Evolutionary conservation across 1,140 invertebrate genomes (phyloP), one percentile per base, ranked within the genome.

Genomic region (Vollenhovia emeryi): DNA sequence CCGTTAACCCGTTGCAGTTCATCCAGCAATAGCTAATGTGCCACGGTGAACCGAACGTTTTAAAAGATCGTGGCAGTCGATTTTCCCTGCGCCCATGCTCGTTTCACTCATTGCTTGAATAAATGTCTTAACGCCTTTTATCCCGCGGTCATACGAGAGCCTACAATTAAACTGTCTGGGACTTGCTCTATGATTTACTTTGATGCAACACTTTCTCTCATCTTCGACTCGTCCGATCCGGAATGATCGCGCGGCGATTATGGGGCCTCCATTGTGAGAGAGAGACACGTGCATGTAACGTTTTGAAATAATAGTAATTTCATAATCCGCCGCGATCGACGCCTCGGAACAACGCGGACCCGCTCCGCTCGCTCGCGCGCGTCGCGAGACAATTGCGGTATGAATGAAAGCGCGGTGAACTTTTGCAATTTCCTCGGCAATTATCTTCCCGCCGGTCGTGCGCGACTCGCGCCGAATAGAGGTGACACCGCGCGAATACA

Each of bases 381-480:
- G 48, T 45, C 55, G 15, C 74, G 33, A 74, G 24, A 76, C 40
- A 66, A 88, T n/a, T 50, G 48, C 40, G 40, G 27, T 15, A 33
- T 66, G 57, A 82, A 57, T 48, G 73, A 33, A 33, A 55, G 57
- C 33, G 43, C 84, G 69, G 79, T 45, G 71, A 76, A 48, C 82
- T 87, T 87, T 83, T 57, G 75, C 76, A 79, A 90, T 73, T 86
- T 89, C 75, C 83, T 88, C 80, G 73, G 2, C 57, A 73, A 90
- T 85, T 74, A 89, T 71, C 50, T 45, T 40, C 27, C 59, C 79
- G 33, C 66, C 55, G 21, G 15, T 18, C 48, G 74, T 64, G 55
- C 33, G 64, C 55, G 50, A 76, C 45, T 75, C 52, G 24, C 9
- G 27, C 13, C 50, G 66, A 66, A 82, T 75, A 83, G 84, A 75